Evolutionary conservation across 2,797 vertebrate species (phyloP).

Genomic region (Molossus molossus): DNA sequence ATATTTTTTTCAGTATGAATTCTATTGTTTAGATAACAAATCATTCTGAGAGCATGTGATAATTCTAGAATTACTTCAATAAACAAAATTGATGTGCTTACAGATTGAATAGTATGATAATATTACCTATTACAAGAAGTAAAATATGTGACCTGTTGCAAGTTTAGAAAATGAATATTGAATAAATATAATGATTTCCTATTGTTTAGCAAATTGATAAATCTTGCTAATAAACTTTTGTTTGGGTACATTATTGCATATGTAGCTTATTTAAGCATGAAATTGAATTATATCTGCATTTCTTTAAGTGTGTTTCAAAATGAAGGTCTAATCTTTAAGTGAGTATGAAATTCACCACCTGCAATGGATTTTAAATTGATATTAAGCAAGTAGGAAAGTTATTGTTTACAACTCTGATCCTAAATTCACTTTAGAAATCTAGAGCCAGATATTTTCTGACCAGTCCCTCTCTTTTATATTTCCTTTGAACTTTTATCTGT

Average conservation of each 20-base stretch:
- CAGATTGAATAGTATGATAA: constrained; percentile 9
- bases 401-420: constrained; percentile 12
- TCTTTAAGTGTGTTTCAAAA: constrained; percentile 76
- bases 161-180: constrained; percentile 62
- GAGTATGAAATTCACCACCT: constrained; percentile 61
- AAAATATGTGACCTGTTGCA: constrained; percentile 71
- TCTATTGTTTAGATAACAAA: constrained; percentile 7
- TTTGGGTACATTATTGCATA: constrained; percentile 66
- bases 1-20: constrained; percentile 6
- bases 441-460: neutral
- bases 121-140: constrained; percentile 35
- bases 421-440: constrained; percentile 24
- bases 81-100: constrained; percentile 74
- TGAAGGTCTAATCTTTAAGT: constrained; percentile 55
- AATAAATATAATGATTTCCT: constrained; percentile 73
- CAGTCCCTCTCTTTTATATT: neutral
- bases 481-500: neutral
- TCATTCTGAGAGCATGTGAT: neutral
- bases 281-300: constrained; percentile 75
- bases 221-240: constrained; percentile 76
- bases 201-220: constrained; percentile 76
- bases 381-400: constrained; percentile 49
- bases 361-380: constrained; percentile 58
- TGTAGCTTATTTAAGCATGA: constrained; percentile 64
- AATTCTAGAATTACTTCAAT: constrained; percentile 51